phyloP scores from a whole-genome alignment of 2,888 invertebrate species.

The Agrotis clavis region DNA sequence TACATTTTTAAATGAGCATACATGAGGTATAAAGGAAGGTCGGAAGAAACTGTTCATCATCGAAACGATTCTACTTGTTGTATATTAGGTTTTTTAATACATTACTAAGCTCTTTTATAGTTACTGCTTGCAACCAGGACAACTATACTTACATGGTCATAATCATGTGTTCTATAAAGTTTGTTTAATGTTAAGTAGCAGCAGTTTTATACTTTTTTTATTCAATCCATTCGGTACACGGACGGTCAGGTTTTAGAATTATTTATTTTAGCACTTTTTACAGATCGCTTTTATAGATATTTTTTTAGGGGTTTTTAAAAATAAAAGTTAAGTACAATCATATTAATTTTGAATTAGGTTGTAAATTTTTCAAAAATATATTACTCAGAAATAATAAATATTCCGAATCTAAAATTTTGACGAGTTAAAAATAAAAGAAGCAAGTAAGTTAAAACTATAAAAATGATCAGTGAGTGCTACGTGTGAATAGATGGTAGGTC shows the following conservation, averaged over 20 bases:
- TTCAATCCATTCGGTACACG: conserved; percentile 63
- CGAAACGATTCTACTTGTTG: conserved; percentile 13
- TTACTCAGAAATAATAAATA: conserved; percentile 73
- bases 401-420: conserved; percentile 57
- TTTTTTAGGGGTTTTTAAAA: conserved; percentile 56
- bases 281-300: conserved; percentile 43
- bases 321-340: conserved; percentile 59
- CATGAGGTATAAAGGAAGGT: conserved; percentile 32
- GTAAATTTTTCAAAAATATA: conserved; percentile 86
- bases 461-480: conserved; percentile 46
- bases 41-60: conserved; percentile 17
- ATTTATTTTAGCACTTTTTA: conserved; percentile 49
- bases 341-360: conserved; percentile 72
- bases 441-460: conserved; percentile 36
- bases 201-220: conserved; percentile 45
- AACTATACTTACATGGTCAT: conserved; percentile 63
- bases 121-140: conserved; percentile 49
- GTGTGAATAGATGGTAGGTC: conserved; percentile 64
- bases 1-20: conserved; percentile 38
- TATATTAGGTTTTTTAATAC: conserved; percentile 37
- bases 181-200: conserved; percentile 52
- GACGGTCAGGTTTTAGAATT: conserved; percentile 80
- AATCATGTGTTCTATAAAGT: conserved; percentile 67
- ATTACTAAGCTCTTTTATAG: conserved; percentile 69
- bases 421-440: conserved; percentile 35